phyloP scores from a whole-genome alignment of 2,888 invertebrate species.

The Eupithecia dodoneata region DNA sequence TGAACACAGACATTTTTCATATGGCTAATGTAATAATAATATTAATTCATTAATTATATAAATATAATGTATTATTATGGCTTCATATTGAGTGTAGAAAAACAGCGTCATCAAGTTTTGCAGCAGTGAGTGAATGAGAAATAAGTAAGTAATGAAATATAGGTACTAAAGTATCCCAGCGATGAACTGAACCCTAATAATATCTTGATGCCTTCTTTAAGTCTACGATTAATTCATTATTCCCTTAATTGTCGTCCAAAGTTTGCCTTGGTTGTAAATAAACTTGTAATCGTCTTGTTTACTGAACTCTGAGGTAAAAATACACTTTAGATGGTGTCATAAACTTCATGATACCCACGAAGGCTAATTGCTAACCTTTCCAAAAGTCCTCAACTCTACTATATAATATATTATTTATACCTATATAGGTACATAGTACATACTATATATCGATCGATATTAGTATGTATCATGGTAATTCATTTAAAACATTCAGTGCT shows the following conservation, averaged over 20 bases:
- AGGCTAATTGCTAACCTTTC: not conserved
- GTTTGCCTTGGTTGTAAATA: not conserved
- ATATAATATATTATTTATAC: not conserved
- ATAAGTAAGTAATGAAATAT: not conserved
- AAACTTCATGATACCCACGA: not conserved
- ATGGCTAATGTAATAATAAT: too few relatives aligned
- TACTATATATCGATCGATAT: conserved; percentile 1
- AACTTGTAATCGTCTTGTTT: not conserved
- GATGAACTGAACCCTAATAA: not conserved
- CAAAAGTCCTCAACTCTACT: not conserved
- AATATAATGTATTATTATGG: too few relatives aligned
- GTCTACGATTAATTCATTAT: not conserved
- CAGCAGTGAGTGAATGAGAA: not conserved
- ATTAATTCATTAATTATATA: too few relatives aligned
- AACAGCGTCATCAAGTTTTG: not conserved
- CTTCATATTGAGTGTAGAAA: not conserved
- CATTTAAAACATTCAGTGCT: conserved; percentile 42
- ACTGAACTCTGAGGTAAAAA: not conserved
- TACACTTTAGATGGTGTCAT: not conserved
- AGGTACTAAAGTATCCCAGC: not conserved
- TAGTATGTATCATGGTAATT: conserved; percentile 33
- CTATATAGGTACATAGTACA: not conserved
- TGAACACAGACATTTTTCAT: not conserved
- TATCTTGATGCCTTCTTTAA: not conserved
- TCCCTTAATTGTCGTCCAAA: not conserved